Evolutionary conservation across 2,113 vertebrate genomes (phyloP).

Genomic region (Tachycineta bicolor): DNA sequence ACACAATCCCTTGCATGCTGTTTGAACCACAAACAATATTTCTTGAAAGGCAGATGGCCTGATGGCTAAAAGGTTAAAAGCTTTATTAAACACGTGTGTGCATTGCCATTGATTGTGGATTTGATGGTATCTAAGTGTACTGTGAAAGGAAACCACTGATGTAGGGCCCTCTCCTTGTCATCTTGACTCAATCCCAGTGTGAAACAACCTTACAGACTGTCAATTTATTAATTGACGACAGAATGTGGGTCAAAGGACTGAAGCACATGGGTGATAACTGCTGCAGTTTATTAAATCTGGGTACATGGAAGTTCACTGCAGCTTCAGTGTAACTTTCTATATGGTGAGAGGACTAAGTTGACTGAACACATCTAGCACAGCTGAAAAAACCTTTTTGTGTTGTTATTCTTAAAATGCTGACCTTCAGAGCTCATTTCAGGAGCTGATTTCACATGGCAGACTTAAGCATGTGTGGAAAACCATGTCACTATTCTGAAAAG

Average conservation of each 20-base stretch:
- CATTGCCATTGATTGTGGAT: slow-evolving; percentile 61
- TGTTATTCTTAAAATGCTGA: background rate
- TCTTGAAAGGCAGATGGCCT: slow-evolving; percentile 27
- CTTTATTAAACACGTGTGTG: slow-evolving; percentile 46
- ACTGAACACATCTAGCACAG: background rate
- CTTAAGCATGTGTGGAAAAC: background rate
- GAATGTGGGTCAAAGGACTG: background rate
- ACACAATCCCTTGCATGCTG: background rate
- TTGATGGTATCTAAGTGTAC: slow-evolving; percentile 59
- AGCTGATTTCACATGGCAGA: background rate
- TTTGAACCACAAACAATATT: slow-evolving; percentile 31
- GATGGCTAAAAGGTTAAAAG: slow-evolving; percentile 66
- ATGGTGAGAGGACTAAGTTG: background rate
- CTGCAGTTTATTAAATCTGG: background rate
- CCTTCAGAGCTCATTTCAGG: background rate
- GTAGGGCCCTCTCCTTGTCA: slow-evolving; percentile 19
- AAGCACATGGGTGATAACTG: background rate
- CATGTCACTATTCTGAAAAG: background rate
- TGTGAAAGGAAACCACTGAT: slow-evolving; percentile 57
- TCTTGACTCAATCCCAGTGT: slow-evolving; percentile 25
- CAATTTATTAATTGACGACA: slow-evolving; percentile 64
- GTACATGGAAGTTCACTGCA: background rate
- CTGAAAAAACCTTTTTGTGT: background rate
- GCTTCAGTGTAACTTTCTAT: background rate
- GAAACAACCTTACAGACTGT: slow-evolving; percentile 32